phyloP scores from a whole-genome alignment of 2,113 vertebrate species.

The Nothocercus julius region DNA sequence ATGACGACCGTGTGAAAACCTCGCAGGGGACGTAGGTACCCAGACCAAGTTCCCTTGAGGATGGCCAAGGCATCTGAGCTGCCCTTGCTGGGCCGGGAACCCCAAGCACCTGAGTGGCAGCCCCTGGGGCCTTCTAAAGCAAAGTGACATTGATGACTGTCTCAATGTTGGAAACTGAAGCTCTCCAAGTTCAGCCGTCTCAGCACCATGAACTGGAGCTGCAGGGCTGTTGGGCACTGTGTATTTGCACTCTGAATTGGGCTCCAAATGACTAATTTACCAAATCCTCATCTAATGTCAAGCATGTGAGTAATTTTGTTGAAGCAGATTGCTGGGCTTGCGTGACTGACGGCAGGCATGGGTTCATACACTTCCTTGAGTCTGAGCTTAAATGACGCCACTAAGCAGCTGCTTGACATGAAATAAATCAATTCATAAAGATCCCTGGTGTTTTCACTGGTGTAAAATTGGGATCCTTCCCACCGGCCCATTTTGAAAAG shows the following conservation, averaged over 20 bases:
- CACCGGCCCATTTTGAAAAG: conserved; percentile 32
- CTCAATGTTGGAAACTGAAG: not conserved
- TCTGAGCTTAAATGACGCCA: not conserved
- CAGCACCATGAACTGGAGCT: not conserved
- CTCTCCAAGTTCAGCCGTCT: not conserved
- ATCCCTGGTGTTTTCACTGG: not conserved
- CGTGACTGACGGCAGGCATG: rapidly evolving
- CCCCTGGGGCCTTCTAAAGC: not conserved
- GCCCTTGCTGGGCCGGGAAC: not conserved
- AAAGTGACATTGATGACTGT: not conserved
- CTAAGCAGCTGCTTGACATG: not conserved
- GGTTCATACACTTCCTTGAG: not conserved
- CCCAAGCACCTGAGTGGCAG: not conserved
- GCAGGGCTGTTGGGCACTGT: rapidly evolving
- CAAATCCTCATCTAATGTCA: not conserved
- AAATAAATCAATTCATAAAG: not conserved
- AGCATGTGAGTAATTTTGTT: not conserved
- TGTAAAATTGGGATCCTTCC: not conserved
- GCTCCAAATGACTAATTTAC: not conserved
- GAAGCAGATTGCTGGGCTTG: not conserved
- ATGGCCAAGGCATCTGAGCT: not conserved
- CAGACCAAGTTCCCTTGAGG: not conserved
- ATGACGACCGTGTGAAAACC: not conserved
- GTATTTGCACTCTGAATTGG: not conserved
- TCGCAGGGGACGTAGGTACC: not conserved